Evolutionary conservation across 2,797 vertebrate genomes (phyloP), one percentile per base, ranked within the genome.

Genomic region (Petrocephalus schoutedeni): DNA sequence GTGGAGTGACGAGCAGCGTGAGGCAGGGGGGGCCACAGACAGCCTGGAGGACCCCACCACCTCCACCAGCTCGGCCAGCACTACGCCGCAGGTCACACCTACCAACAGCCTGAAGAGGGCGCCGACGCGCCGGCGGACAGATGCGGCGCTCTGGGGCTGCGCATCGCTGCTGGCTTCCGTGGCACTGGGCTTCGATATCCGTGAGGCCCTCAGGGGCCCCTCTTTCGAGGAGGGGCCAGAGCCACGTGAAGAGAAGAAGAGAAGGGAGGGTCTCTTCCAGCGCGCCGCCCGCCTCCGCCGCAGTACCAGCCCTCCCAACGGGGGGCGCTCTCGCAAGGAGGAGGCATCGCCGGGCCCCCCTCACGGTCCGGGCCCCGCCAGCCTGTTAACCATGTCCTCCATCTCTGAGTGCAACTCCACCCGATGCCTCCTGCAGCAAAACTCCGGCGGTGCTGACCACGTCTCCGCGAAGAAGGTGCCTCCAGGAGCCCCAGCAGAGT

Each of bases 1-100:
- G 92, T 97, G 97, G 95, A 96, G 96, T 92, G 98, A 98, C 21
- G 96, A 97, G 93, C 97, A 94, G 92, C 92, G 93, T 89, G 96
- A 97, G 90, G 94, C 77, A 87, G 51, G 92, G 2, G 56, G 7
- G 56, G 92, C 93, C 2, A 87, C 91, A 0, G 96, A 98, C 90
- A 95, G 93, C 89, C 88, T 91, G 19, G 97, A 98, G 56, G 97
- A 98, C 87, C 93, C 93, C 80, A 89, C 90, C n/a, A 92, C 93
- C 0, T 93, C 95, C 3, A 91, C 87, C 14, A 95, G 94, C 91
- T 95, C 95, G 57, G 89, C 95, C 80, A 94, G 94, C 10, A 96
- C 95, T 89, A 96, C 96, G 45, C 96, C 97, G 4, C 96, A 96
- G 93, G 92, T 94, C 93, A 96, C 96, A 10, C 97, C 97, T 86